Evolutionary conservation across 2,888 invertebrate species (phyloP), one percentile per base, ranked within the genome.

Genomic region (Podotricha telesiphe): DNA sequence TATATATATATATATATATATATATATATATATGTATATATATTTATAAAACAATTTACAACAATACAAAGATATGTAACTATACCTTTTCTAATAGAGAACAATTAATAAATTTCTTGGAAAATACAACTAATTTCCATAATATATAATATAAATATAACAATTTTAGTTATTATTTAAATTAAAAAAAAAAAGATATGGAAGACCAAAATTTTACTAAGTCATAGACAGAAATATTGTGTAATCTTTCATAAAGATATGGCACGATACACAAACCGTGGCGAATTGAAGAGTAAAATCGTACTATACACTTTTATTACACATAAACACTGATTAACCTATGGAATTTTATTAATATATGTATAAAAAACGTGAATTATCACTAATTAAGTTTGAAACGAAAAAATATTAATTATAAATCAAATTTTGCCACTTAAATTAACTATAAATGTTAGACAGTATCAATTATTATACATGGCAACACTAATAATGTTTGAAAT

Each of bases 341-440:
- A 68, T 68, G 55, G 55, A 68, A 63, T 65, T 51, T 59, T 45
- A 53, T 65, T 65, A 58, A 65, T 66, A 69, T 61, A 66, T 59
- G 61, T 69, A 69, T 66, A 62, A 69, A 69, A 69, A 69, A 69
- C 53, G 59, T 61, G 69, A 55, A 61, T 59, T 65, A 55, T 47
- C 59, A 69, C 66, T 69, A 66, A 62, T 59, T 45, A 59, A 59
- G 15, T 37, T 59, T 10, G 22, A 59, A 59, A 42, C 42, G 11
- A 59, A 45, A 59, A 55, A 53, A 65, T 8, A 20, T 47, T 42
- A 11, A 65, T 59, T 59, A 58, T 45, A 42, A 53, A 40, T 58
- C n/a, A 13, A 59, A 40, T 61, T 47, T 20, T 51, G 65, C 68
- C 68, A 65, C 53, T 2, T 59, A 42, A 45, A 45, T 22, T 22